Conservation (phyloP, 2,113 vertebrate genomes). For the Rhipidura dahli region DNA sequence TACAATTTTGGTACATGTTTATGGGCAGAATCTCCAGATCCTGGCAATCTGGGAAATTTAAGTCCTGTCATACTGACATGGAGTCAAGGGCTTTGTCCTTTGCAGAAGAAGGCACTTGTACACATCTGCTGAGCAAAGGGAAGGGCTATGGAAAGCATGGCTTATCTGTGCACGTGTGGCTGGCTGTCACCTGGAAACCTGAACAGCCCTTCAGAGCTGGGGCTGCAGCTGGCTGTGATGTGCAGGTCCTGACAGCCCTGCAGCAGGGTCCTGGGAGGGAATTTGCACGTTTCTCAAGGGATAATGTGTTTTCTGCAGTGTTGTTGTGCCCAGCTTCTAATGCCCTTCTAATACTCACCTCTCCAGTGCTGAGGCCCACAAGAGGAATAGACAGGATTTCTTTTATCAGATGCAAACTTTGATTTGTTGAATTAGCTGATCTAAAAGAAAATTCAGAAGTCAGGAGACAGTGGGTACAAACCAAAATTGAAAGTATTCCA, state of each 20-base stretch:
- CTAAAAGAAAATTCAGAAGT: neutral
- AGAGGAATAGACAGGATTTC: neutral
- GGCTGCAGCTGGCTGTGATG: neutral
- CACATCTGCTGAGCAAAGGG: neutral
- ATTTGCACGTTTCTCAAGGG: accelerated
- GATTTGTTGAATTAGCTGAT: neutral
- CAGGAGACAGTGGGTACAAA: neutral
- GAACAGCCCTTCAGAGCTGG: neutral
- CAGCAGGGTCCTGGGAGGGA: neutral
- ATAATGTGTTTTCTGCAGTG: neutral
- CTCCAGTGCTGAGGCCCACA: neutral
- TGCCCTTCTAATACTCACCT: neutral
- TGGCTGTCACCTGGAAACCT: neutral
- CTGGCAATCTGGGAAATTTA: neutral
- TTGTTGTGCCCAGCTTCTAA: neutral
- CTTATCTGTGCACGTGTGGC: neutral
- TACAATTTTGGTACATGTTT: neutral
- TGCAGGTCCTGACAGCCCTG: neutral
- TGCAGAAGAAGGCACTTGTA: neutral
- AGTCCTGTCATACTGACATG: neutral
- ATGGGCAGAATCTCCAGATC: neutral
- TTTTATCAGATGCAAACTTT: neutral
- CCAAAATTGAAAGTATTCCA: neutral
- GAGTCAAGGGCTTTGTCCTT: neutral
- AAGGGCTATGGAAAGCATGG: accelerated